Base-by-base conservation (phyloP, 2,797 vertebrate species). In the Anableps anableps region DNA sequence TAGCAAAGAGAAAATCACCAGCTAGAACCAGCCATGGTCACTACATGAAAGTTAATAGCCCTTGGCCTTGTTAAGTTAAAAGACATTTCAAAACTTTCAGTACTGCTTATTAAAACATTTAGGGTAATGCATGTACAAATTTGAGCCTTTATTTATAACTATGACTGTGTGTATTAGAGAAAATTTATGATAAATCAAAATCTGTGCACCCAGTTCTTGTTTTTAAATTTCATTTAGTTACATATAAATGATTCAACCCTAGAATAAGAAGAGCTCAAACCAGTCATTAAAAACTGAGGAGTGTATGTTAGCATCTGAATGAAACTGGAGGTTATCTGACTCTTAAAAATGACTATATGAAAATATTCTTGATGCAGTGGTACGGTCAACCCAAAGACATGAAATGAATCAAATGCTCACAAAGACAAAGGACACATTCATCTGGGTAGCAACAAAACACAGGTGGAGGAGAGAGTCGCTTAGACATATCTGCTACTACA, bases 301-400 rank as follows among this genome's bases (percentile, higher is more conserved):
- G 11, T 71, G 23, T 29, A 45, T 47, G 6, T 19, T 5, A 29
- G 26, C 41, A 26, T 71, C 14, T n/a, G 41, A 41, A 34, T 41
- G 36, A 36, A 21, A 66, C 19, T 41, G 79, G 43, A 80, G 81
- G 72, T 85, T 87, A 79, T 88, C 88, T 88, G 88, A 91, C 83
- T 82, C 81, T 88, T 91, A 71, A 89, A 92, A 92, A 89, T 91
- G 89, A 79, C 91, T 93, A 93, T 89, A 91, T 89, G 75, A 92
- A 94, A 93, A 90, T 91, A 92, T 89, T 90, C 85, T 87, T 85
- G 87, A 89, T 19, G 75, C 83, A 70, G 78, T 85, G 79, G 80
- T 88, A 86, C 91, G 91, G 91, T 81, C 74, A 75, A 89, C 83
- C 91, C 88, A 73, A 79, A 88, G 81, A 92, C 87, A 85, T 76